These are phyloP conservation scores for Scolopax mira DNA, from an alignment of 2,113 vertebrate genomes.

Conservation along the genomic window DNA sequence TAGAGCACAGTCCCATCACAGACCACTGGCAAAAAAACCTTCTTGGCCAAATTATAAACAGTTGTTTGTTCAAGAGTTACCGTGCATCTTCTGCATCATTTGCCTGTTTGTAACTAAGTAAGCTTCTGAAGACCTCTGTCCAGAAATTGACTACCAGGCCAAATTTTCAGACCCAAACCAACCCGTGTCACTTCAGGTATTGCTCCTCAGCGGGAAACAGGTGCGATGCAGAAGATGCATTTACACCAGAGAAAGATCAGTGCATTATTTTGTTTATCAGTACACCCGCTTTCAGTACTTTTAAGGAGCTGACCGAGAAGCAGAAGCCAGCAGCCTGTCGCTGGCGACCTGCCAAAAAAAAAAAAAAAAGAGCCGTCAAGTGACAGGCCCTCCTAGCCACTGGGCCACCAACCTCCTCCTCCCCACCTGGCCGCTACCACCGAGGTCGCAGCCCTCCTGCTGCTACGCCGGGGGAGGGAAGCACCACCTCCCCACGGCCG, in stretches of 20 bases:
- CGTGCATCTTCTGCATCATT: neutral
- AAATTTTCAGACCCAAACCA: neutral
- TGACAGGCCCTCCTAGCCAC: neutral
- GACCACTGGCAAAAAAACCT: neutral
- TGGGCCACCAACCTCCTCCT: neutral
- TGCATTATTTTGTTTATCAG: neutral
- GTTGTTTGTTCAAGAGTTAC: neutral
- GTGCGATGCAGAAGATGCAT: neutral
- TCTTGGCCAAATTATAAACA: neutral
- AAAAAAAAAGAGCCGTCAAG: no score
- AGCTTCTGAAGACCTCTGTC: neutral
- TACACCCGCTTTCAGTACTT: neutral
- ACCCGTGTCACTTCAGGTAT: no score
- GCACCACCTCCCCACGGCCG: neutral
- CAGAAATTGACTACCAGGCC: neutral
- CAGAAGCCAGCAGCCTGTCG: neutral
- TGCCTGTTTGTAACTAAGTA: neutral
- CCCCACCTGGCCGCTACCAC: neutral
- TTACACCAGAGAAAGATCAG: neutral
- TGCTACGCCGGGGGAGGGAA: neutral
- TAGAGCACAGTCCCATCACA: neutral
- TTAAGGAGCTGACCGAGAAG: neutral
- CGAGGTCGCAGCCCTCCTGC: neutral
- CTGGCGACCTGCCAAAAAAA: neutral
- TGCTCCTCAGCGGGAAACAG: neutral